Conservation (phyloP, 2,113 vertebrate genomes). For the Strix uralensis region DNA sequence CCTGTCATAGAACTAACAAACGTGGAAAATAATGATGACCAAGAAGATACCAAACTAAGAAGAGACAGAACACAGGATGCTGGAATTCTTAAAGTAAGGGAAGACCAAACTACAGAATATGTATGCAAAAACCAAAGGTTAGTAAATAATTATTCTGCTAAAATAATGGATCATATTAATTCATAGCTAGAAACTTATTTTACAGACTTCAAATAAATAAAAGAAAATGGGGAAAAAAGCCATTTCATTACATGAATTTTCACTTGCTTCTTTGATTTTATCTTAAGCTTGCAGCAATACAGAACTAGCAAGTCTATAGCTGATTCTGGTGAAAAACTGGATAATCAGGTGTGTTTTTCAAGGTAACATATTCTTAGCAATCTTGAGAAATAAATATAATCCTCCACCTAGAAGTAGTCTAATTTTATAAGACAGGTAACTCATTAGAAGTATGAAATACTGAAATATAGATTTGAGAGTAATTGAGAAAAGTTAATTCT, state of each 20-base stretch:
- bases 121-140: constrained; percentile 64
- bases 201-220: not conserved
- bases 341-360: constrained; percentile 63
- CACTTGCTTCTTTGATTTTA: not conserved
- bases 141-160: not conserved
- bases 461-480: not conserved
- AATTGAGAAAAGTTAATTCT: not conserved
- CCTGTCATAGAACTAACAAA: constrained; percentile 32
- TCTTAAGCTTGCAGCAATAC: constrained; percentile 12
- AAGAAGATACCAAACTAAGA: constrained; percentile 39
- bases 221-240: not conserved
- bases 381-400: not conserved
- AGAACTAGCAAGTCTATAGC: not conserved
- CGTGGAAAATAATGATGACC: not conserved
- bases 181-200: not conserved
- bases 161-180: not conserved
- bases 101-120: constrained; percentile 64
- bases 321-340: constrained; percentile 24
- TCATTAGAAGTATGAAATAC: not conserved
- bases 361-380: not conserved
- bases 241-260: not conserved
- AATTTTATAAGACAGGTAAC: not conserved
- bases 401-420: not conserved
- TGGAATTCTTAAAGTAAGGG: constrained; percentile 62
- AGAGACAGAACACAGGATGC: constrained; percentile 64